Conservation (phyloP, 2,888 invertebrate species). For the Xestoiulus laeticollis region DNA sequence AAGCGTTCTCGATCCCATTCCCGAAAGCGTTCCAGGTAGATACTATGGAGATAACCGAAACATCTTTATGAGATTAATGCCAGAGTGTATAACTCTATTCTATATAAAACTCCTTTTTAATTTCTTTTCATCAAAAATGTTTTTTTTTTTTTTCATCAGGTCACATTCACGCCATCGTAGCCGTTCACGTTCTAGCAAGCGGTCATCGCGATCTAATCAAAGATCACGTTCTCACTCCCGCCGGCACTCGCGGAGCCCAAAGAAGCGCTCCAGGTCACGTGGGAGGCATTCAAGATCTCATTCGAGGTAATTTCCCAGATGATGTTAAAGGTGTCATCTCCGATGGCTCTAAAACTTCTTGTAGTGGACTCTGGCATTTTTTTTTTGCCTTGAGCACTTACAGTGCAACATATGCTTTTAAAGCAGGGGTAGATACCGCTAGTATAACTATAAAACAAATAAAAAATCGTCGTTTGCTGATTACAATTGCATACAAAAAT, state of each 20-base stretch:
- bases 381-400: too few relatives aligned
- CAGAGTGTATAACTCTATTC: neutral
- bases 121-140: neutral
- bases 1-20: slow-evolving; percentile 69
- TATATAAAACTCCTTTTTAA: neutral
- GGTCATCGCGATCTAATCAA: slow-evolving; percentile 51
- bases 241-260: slow-evolving; percentile 54
- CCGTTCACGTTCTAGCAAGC: slow-evolving; percentile 51
- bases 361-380: too few relatives aligned
- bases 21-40: slow-evolving; percentile 58
- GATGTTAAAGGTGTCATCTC: neutral
- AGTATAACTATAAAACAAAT: too few relatives aligned
- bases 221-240: slow-evolving; percentile 55
- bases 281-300: slow-evolving; percentile 51
- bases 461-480: too few relatives aligned
- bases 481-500: too few relatives aligned
- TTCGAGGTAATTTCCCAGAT: slow-evolving; percentile 14
- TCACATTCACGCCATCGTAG: slow-evolving; percentile 50
- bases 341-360: too few relatives aligned
- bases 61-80: neutral
- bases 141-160: neutral
- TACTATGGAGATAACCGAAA: slow-evolving; percentile 56
- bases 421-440: too few relatives aligned
- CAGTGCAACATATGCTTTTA: too few relatives aligned
- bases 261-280: slow-evolving; percentile 52